These are phyloP conservation scores for Eriosoma lanigerum DNA, from an alignment of 1,140 invertebrate species.

Conservation along the genomic window DNA sequence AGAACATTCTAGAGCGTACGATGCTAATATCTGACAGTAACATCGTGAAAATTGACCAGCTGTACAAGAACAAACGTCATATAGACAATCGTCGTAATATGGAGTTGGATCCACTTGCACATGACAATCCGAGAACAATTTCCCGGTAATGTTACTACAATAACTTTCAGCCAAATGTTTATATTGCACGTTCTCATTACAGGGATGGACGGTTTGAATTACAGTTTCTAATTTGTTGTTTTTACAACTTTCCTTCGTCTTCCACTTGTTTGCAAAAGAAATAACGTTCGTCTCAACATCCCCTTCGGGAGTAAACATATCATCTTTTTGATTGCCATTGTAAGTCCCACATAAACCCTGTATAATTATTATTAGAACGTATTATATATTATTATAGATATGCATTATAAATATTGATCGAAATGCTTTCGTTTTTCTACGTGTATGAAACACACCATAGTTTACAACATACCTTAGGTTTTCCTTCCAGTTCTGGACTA, in stretches of 20 bases:
- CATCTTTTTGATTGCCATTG: constrained; percentile 81
- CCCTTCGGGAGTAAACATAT: constrained; percentile 82
- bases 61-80: constrained; percentile 83
- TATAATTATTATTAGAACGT: too few relatives aligned
- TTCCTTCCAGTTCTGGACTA: constrained; percentile 69
- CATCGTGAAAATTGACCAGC: constrained; percentile 62
- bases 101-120: constrained; percentile 74
- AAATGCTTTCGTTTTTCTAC: neutral
- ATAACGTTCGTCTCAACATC: constrained; percentile 74
- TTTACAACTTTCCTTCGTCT: constrained; percentile 71
- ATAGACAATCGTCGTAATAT: constrained; percentile 79
- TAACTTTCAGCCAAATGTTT: constrained; percentile 68
- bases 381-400: too few relatives aligned
- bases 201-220: constrained; percentile 66
- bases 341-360: constrained; percentile 89
- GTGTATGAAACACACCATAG: too few relatives aligned
- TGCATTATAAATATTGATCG: neutral
- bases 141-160: constrained; percentile 69
- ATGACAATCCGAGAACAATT: constrained; percentile 69
- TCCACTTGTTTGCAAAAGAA: constrained; percentile 87
- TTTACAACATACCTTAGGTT: constrained; percentile 58
- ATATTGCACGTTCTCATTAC: constrained; percentile 70
- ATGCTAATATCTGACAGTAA: constrained; percentile 76
- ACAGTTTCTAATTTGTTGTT: constrained; percentile 60
- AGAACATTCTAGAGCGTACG: constrained; percentile 79